These are phyloP conservation scores for Halcyon smyrnensis DNA, from an alignment of 2,797 vertebrate genomes.

Conservation along the genomic window DNA sequence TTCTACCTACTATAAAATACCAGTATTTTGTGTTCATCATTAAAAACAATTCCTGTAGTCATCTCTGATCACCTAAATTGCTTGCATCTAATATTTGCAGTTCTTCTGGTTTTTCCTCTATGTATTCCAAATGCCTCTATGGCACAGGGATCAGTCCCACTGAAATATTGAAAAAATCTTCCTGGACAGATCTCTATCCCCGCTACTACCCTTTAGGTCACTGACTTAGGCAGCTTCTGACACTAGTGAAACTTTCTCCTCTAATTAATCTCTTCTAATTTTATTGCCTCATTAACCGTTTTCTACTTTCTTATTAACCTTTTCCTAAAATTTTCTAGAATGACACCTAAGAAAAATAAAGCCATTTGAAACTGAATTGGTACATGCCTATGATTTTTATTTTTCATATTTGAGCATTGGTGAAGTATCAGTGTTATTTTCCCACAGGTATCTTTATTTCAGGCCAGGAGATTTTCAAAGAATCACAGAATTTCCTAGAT, in stretches of 20 bases:
- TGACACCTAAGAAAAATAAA: neutral
- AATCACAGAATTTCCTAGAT: too few relatives aligned
- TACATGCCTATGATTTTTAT: neutral
- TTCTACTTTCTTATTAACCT: neutral
- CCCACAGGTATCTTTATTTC: neutral
- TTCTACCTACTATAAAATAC: neutral
- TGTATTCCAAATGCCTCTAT: neutral
- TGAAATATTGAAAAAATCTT: neutral
- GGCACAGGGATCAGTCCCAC: neutral
- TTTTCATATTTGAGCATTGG: neutral
- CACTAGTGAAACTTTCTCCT: neutral
- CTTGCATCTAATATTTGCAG: neutral
- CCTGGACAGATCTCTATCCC: neutral
- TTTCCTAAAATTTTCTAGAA: neutral
- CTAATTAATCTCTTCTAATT: neutral
- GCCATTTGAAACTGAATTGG: neutral
- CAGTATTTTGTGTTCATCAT: neutral
- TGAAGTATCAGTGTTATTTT: neutral
- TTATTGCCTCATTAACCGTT: neutral
- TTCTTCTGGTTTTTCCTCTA: neutral
- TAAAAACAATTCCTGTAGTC: neutral
- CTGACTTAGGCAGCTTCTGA: neutral
- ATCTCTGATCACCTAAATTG: neutral
- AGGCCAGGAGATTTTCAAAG: neutral
- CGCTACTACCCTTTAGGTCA: neutral